Evolutionary conservation across 2,113 vertebrate genomes (phyloP).

Genomic region (Chaenogobius annularis): DNA sequence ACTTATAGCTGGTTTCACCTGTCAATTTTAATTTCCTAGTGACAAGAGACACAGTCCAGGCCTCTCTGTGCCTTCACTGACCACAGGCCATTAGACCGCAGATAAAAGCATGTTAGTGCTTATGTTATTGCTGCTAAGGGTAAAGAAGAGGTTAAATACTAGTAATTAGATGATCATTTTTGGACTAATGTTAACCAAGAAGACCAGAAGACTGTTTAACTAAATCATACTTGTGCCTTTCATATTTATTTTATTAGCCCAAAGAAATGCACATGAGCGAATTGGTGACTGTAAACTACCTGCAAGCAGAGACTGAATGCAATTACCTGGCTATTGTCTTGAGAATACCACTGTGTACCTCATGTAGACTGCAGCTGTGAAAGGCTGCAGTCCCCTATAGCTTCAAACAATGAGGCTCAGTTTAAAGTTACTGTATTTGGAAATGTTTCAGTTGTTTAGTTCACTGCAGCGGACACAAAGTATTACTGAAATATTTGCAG

Average conservation of each 20-base stretch:
- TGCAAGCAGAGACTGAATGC: not conserved
- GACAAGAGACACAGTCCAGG: not conserved
- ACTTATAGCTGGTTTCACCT: not conserved
- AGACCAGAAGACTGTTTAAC: too few species aligned
- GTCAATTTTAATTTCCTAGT: conserved; percentile 6
- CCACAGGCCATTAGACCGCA: not conserved
- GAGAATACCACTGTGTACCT: not conserved
- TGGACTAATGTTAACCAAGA: too few species aligned
- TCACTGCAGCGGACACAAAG: not conserved
- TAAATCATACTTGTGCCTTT: too few species aligned
- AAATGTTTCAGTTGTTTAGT: not conserved
- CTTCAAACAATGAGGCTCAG: not conserved
- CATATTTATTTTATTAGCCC: too few species aligned
- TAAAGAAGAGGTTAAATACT: not conserved
- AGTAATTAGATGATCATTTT: not conserved
- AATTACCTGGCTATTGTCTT: not conserved
- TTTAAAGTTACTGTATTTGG: not conserved
- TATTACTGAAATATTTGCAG: not conserved
- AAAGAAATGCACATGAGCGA: too few species aligned
- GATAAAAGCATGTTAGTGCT: not conserved
- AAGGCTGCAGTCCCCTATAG: not conserved
- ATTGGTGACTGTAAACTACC: not conserved
- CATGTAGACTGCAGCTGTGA: not conserved
- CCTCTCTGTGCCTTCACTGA: not conserved
- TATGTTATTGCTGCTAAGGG: not conserved